Percentiles rank a stretch among this genome's conserved stretches.
Conservation (phyloP, 1,140 invertebrate species). For the Aphaenogaster rudis region DNA sequence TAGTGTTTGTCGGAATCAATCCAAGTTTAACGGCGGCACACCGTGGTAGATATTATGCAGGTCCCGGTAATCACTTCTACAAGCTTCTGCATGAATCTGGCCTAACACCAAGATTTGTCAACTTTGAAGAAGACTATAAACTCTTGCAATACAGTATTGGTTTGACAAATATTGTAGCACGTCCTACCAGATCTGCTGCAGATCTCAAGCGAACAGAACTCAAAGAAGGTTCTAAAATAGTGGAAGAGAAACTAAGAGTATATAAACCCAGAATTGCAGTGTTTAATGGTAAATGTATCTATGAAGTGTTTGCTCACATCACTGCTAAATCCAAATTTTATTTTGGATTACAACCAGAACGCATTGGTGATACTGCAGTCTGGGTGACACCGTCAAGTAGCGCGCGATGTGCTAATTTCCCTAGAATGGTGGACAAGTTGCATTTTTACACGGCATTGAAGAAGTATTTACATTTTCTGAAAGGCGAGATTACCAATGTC, state of each 20-base stretch:
- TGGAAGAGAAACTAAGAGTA: slow-evolving; percentile 80
- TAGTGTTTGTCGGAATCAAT: slow-evolving; percentile 85
- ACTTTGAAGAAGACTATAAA: slow-evolving; percentile 82
- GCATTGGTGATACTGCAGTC: slow-evolving; percentile 79
- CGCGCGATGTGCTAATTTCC: slow-evolving; percentile 85
- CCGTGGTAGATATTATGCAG: slow-evolving; percentile 85
- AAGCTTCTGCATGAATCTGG: slow-evolving; percentile 83
- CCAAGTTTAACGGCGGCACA: slow-evolving; percentile 84
- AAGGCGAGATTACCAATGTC: slow-evolving; percentile 79
- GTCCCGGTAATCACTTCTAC: slow-evolving; percentile 86
- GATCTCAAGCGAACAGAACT: slow-evolving; percentile 83
- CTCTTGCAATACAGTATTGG: slow-evolving; percentile 82
- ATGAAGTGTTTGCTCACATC: slow-evolving; percentile 81
- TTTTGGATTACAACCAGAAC: slow-evolving; percentile 83
- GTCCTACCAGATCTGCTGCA: slow-evolving; percentile 84
- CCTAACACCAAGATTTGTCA: slow-evolving; percentile 78
- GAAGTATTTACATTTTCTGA: slow-evolving; percentile 82
- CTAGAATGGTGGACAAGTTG: slow-evolving; percentile 84
- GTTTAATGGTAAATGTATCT: slow-evolving; percentile 86
- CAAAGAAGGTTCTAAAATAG: slow-evolving; percentile 79
- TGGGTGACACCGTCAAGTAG: slow-evolving; percentile 86
- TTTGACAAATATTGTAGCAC: slow-evolving; percentile 84
- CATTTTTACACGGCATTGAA: slow-evolving; percentile 84
- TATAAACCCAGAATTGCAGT: slow-evolving; percentile 84
- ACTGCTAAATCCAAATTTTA: slow-evolving; percentile 75